A percentile compares a stretch with the other conserved stretches of the same genome.
phyloP scores from a whole-genome alignment of 1,140 invertebrate genomes.

The Drosophila pseudoananassae region DNA sequence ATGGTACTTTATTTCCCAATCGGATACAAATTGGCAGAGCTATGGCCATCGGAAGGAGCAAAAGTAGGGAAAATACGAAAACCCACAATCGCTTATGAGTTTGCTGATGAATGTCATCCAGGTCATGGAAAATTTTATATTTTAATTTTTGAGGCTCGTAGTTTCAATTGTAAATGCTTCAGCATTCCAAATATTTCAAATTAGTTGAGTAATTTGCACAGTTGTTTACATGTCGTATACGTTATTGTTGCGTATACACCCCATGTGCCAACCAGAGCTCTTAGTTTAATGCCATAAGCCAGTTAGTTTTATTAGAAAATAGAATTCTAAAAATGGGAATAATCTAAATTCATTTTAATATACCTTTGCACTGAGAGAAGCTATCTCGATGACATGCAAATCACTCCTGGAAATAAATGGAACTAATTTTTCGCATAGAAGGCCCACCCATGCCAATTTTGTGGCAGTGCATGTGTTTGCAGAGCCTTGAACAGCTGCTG shows the following conservation, averaged over 20 bases:
- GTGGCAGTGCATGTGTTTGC: constrained; percentile 53
- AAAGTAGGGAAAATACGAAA: too few species aligned
- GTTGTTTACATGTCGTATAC: neutral
- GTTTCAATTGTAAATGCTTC: too few species aligned
- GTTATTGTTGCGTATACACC: neutral
- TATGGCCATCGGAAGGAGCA: too few species aligned
- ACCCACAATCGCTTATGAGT: too few species aligned
- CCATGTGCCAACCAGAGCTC: neutral
- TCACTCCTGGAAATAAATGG: neutral
- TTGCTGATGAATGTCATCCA: too few species aligned
- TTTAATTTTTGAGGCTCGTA: too few species aligned
- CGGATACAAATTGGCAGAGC: too few species aligned
- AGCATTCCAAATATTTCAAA: too few species aligned
- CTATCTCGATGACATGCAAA: too few species aligned
- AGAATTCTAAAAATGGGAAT: neutral
- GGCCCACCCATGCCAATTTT: neutral
- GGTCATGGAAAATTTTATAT: too few species aligned
- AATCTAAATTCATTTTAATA: neutral
- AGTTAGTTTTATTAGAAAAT: neutral
- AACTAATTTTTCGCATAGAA: neutral
- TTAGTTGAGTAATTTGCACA: too few species aligned
- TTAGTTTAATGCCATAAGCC: neutral
- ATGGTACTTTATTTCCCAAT: too few species aligned
- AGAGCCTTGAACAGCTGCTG: constrained; percentile 64
- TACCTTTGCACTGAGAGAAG: neutral